These are phyloP conservation scores for Oceanodroma tethys DNA, from an alignment of 2,113 vertebrate genomes.

Conservation along the genomic window DNA sequence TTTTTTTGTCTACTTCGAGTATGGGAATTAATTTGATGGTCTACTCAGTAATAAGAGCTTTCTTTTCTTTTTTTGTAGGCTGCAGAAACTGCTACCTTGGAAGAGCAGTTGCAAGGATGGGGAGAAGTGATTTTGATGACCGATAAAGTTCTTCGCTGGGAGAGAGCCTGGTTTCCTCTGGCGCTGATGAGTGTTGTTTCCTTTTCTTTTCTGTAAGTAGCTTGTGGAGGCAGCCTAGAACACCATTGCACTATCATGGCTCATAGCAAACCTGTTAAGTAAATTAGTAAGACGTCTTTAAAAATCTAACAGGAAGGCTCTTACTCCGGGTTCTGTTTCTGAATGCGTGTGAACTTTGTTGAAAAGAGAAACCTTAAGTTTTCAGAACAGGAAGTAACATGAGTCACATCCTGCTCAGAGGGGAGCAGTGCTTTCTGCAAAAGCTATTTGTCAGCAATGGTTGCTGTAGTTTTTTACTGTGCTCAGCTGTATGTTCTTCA, in stretches of 20 bases:
- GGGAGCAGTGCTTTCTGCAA: not conserved
- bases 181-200: constrained; percentile 81
- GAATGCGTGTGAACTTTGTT: not conserved
- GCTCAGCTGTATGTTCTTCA: not conserved
- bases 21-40: not conserved
- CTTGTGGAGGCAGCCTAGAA: not conserved
- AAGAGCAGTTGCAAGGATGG: constrained; percentile 96
- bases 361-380: not conserved
- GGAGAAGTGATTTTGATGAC: constrained; percentile 93
- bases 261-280: not conserved
- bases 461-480: not conserved
- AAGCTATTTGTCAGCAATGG: not conserved
- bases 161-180: constrained; percentile 92
- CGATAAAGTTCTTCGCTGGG: constrained; percentile 91
- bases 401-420: not conserved
- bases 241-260: not conserved
- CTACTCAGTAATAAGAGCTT: not conserved
- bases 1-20: not conserved
- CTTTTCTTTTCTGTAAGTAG: constrained; percentile 89
- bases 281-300: not conserved
- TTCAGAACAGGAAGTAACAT: not conserved
- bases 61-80: constrained; percentile 72
- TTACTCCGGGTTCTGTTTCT: not conserved
- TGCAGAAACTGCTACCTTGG: constrained; percentile 89
- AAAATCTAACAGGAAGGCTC: not conserved